These are phyloP conservation scores for Drosophila biarmipes DNA, from an alignment of 1,140 invertebrate species.

Conservation along the genomic window DNA sequence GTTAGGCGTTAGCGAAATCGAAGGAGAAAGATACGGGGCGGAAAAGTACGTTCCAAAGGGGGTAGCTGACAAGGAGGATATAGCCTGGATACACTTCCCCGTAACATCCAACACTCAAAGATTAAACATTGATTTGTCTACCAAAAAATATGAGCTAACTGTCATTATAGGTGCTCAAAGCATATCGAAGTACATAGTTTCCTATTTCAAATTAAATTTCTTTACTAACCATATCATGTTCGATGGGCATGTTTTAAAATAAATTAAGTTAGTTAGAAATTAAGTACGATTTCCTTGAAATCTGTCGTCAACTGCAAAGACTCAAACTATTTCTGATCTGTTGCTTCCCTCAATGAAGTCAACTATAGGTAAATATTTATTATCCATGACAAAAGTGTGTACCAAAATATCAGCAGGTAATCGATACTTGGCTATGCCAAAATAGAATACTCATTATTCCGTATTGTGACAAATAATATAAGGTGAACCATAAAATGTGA, in stretches of 20 bases:
- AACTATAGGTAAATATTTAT: not conserved
- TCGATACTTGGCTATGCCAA: not conserved
- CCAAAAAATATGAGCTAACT: no score
- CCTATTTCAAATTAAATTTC: no score
- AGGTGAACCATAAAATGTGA: not conserved
- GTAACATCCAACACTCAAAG: slow-evolving; percentile 12
- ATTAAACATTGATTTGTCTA: no score
- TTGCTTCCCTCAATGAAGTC: not conserved
- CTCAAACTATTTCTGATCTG: not conserved
- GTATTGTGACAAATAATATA: not conserved
- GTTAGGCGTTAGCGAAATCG: slow-evolving; percentile 38
- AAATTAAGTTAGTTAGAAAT: no score
- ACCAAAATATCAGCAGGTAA: not conserved
- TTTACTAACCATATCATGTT: no score
- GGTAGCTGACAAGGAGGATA: slow-evolving; percentile 22
- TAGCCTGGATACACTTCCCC: not conserved
- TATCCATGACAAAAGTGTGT: not conserved
- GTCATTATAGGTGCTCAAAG: no score
- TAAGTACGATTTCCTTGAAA: not conserved
- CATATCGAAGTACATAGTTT: no score
- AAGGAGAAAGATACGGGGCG: not conserved
- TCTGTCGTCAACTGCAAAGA: not conserved
- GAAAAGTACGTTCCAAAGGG: slow-evolving; percentile 1
- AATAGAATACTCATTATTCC: not conserved
- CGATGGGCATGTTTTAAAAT: no score